A percentile compares a stretch with the other conserved stretches of the same genome.
phyloP scores from a whole-genome alignment of 2,888 invertebrate genomes.

The Tetranychus truncatus region DNA sequence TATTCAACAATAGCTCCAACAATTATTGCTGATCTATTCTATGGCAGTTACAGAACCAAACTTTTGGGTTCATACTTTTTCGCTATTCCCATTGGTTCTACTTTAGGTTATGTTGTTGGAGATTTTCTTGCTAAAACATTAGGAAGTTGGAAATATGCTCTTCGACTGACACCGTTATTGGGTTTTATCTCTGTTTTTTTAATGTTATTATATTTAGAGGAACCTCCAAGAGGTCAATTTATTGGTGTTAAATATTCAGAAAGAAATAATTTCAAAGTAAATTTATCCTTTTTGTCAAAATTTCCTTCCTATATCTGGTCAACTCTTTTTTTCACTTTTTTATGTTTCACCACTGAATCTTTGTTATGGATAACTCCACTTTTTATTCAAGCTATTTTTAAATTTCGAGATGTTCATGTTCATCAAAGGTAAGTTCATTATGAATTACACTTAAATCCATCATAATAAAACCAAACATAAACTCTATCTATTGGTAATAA shows the following conservation, averaged over 20 bases:
- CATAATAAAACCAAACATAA: no score
- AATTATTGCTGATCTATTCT: conserved; percentile 87
- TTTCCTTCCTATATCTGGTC: conserved; percentile 57
- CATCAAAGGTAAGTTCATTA: no score
- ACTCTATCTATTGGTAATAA: background rate
- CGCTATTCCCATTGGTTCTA: conserved; percentile 94
- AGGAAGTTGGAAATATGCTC: conserved; percentile 72
- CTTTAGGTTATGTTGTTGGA: conserved; percentile 84
- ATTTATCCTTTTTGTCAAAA: conserved; percentile 13
- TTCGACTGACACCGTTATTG: conserved; percentile 36
- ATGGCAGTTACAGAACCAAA: conserved; percentile 63
- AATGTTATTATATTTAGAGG: conserved; percentile 14
- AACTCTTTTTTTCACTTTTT: conserved; percentile 84
- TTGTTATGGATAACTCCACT: conserved; percentile 91
- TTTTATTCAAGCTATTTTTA: conserved; percentile 40
- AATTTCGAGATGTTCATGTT: background rate
- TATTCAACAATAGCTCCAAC: conserved; percentile 98
- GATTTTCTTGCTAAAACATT: conserved; percentile 55
- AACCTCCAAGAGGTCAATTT: conserved; percentile 18
- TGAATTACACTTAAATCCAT: no score
- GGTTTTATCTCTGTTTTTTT: conserved; percentile 16
- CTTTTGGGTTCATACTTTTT: conserved; percentile 96
- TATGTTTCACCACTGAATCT: conserved; percentile 89
- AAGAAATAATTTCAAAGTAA: conserved; percentile 8
- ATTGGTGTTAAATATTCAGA: conserved; percentile 11